These are phyloP conservation scores for Melanostoma scalare DNA, from an alignment of 2,888 invertebrate species.

Conservation along the genomic window DNA sequence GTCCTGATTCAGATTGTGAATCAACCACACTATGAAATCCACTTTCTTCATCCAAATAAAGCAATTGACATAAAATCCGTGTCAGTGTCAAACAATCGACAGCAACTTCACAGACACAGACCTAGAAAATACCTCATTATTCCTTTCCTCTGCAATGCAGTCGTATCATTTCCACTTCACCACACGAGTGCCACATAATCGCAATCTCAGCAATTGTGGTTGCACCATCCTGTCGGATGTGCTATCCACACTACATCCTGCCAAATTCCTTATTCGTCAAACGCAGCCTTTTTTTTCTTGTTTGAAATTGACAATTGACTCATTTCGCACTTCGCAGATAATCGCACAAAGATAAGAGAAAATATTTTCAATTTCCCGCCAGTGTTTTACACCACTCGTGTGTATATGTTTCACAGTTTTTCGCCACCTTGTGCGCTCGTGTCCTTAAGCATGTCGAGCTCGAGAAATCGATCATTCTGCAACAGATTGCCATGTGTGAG, in stretches of 20 bases:
- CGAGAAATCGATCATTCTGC: conserved; percentile 52
- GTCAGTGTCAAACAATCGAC: conserved; percentile 14
- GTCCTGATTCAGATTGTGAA: too few species aligned
- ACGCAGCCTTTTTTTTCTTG: conserved; percentile 1
- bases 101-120: conserved; percentile 7
- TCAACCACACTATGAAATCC: too few species aligned
- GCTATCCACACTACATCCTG: conserved; percentile 2
- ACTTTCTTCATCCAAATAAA: neutral
- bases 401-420: conserved; percentile 1
- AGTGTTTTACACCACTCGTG: conserved; percentile 3
- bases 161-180: conserved; percentile 8
- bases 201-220: conserved; percentile 24
- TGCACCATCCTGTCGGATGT: conserved; percentile 2
- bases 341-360: conserved; percentile 56
- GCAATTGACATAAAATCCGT: neutral
- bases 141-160: neutral
- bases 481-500: conserved; percentile 53
- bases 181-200: conserved; percentile 25
- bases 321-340: conserved; percentile 59
- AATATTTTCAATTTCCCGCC: conserved; percentile 63
- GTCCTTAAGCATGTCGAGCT: conserved; percentile 32
- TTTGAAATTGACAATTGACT: conserved; percentile 46
- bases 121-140: conserved; percentile 5
- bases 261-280: conserved; percentile 31
- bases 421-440: conserved; percentile 3